Conservation (phyloP, 2,888 invertebrate species). For the Andricus curvator region DNA sequence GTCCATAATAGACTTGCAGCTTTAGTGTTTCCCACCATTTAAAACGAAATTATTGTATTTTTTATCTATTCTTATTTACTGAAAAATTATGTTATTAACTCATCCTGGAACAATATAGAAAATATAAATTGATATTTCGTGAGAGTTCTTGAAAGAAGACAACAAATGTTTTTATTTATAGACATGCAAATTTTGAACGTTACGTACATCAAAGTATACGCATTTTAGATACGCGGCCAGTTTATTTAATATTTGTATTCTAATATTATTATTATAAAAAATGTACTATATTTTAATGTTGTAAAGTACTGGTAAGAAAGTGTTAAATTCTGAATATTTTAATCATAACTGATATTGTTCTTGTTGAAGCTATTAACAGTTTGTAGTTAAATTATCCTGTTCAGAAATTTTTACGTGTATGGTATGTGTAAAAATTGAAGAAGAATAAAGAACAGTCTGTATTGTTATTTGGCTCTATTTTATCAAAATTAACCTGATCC, state of each 20-base stretch:
- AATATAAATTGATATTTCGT: no score
- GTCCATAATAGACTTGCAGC: not conserved
- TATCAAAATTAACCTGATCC: not conserved
- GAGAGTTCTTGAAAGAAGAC: no score
- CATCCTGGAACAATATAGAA: no score
- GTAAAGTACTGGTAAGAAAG: not conserved
- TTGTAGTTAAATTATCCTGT: not conserved
- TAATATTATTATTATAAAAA: not conserved
- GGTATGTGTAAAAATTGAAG: not conserved
- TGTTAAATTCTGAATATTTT: not conserved
- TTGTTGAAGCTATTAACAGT: not conserved
- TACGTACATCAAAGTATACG: no score
- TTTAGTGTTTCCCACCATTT: no score
- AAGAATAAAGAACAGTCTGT: not conserved
- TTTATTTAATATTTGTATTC: not conserved
- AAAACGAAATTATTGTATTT: no score
- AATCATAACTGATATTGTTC: constrained; percentile 2
- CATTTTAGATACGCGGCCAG: constrained; percentile 7
- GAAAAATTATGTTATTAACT: no score
- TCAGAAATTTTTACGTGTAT: not conserved
- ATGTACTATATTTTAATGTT: not conserved
- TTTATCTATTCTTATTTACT: no score
- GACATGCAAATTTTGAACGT: no score
- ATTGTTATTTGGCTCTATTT: not conserved
- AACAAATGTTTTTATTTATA: no score